Conservation (phyloP, 2,113 vertebrate species). For the Nibea coibor region DNA sequence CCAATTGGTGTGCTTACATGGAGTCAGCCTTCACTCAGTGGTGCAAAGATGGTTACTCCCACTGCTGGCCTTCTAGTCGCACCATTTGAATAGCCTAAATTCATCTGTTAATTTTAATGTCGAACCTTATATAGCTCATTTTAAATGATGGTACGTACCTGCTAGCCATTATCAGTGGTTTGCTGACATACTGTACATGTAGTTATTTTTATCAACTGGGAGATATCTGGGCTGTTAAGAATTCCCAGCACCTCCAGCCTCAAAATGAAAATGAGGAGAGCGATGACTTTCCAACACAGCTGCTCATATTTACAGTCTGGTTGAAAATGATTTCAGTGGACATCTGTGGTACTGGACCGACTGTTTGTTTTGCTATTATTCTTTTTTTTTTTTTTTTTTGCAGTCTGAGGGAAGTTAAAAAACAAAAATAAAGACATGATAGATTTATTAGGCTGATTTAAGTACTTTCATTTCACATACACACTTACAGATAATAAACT, state of each 20-base stretch:
- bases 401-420: too few species aligned
- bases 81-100: not conserved
- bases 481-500: too few species aligned
- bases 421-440: not conserved
- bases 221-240: not conserved
- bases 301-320: not conserved
- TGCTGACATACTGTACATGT: too few species aligned
- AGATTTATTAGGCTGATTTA: too few species aligned
- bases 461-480: too few species aligned
- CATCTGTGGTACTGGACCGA: not conserved
- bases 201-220: not conserved
- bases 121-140: too few species aligned
- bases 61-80: too few species aligned
- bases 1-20: not conserved
- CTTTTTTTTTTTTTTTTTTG: too few species aligned
- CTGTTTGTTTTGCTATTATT: not conserved
- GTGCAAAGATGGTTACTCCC: not conserved
- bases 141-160: not conserved
- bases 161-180: not conserved
- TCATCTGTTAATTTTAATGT: too few species aligned
- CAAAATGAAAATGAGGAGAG: not conserved
- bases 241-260: not conserved
- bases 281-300: not conserved
- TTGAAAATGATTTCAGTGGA: not conserved
- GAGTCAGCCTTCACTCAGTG: not conserved